A percentile compares a stretch with the other conserved stretches of the same genome.
Evolutionary conservation across 2,797 vertebrate species (phyloP).

Genomic region (Enteromius trimaculatus): DNA sequence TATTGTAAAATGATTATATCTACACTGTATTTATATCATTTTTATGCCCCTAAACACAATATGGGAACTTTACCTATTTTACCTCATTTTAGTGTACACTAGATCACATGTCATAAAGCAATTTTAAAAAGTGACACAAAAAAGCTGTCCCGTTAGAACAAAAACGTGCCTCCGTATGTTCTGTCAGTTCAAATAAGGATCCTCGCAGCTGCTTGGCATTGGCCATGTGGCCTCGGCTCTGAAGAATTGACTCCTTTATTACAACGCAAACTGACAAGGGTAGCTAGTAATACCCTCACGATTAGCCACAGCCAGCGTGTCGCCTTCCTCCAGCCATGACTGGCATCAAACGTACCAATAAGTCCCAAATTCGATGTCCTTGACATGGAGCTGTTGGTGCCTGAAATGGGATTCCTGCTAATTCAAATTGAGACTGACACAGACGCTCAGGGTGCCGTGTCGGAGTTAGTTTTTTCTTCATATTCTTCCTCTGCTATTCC

Average conservation of each 20-base stretch:
- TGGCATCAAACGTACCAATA: slow-evolving; percentile 26
- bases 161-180: neutral
- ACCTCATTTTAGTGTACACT: neutral
- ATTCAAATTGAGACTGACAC: slow-evolving; percentile 45
- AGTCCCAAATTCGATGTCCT: slow-evolving; percentile 34
- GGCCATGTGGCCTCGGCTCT: neutral
- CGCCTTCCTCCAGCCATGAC: slow-evolving; percentile 21
- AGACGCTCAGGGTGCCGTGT: neutral
- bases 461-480: neutral
- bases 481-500: neutral
- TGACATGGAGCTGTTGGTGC: slow-evolving; percentile 44
- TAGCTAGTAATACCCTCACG: slow-evolving; percentile 29
- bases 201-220: neutral
- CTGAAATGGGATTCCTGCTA: slow-evolving; percentile 50
- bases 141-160: neutral
- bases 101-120: neutral
- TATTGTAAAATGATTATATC: neutral
- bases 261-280: slow-evolving; percentile 18
- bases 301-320: slow-evolving; percentile 28
- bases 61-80: neutral
- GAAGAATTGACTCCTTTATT: slow-evolving; percentile 31
- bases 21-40: too few relatives aligned
- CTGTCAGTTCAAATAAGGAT: slow-evolving; percentile 26
- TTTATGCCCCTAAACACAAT: neutral
- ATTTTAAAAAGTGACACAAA: neutral